These are phyloP conservation scores for Bimastos eiseni DNA, from an alignment of 2,888 invertebrate species.

Conservation along the genomic window DNA sequence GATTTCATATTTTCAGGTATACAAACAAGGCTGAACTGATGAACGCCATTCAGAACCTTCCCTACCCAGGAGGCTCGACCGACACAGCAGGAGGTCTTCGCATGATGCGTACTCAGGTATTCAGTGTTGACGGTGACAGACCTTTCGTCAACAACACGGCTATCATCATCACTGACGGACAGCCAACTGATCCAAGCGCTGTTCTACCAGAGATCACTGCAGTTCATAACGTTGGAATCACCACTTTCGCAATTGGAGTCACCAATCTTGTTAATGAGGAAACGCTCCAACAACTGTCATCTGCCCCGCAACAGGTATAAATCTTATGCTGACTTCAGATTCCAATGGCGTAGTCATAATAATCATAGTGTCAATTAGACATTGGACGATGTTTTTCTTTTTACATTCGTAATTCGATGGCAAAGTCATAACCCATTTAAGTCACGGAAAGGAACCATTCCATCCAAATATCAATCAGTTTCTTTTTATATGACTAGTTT, in stretches of 20 bases:
- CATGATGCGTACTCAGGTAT: constrained; percentile 7
- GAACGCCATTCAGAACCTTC: neutral
- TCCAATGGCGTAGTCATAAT: too few relatives aligned
- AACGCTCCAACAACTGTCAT: neutral
- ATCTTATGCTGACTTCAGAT: too few relatives aligned
- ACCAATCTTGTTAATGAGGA: neutral
- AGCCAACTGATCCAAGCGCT: neutral
- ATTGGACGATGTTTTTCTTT: too few relatives aligned
- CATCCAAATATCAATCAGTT: too few relatives aligned
- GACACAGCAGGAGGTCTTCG: constrained; percentile 19
- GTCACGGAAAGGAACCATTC: too few relatives aligned
- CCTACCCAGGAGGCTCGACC: constrained; percentile 19
- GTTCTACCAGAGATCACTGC: neutral
- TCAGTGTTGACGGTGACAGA: neutral
- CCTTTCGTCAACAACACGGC: neutral
- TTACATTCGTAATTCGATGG: too few relatives aligned
- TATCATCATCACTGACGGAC: constrained; percentile 18
- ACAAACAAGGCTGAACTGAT: neutral
- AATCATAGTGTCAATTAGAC: too few relatives aligned
- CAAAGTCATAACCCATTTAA: too few relatives aligned
- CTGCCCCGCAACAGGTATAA: neutral
- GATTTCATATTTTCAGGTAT: neutral
- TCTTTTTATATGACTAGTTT: too few relatives aligned
- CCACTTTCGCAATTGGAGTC: neutral
- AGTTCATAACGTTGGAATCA: neutral